Base-by-base conservation (phyloP, 2,888 invertebrate species). In the Amblyteles armatorius region DNA sequence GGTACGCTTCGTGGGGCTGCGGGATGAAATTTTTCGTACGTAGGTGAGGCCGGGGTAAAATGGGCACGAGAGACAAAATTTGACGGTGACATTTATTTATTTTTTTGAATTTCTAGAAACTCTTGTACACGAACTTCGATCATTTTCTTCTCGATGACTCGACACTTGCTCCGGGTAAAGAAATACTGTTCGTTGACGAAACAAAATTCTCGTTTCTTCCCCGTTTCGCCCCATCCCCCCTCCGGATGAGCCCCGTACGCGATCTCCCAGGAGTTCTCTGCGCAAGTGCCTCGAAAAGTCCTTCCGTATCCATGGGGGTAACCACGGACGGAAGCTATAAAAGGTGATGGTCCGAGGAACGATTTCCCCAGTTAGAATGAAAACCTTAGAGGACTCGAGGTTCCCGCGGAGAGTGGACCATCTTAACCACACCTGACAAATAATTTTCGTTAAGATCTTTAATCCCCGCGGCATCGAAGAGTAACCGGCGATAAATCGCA, bases 341-440 rank as follows among this genome's bases (percentile, higher is more conserved):
- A 86, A 88, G 87, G 78, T 79, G 79, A 78, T 63, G 48, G 68
- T 22, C 82, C 71, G 76, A 78, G 74, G 74, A 82, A 81, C 71
- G 79, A 84, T 81, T 83, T 86, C 74, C 67, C 67, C 85, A 88
- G 87, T 85, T 84, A 73, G 78, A 85, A 86, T 83, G 78, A 44
- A 65, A 85, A 57, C 71, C 82, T 82, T 76, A 11, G 69, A 79
- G 67, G 57, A 63, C 60, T 9, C 40, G 55, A 55, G 29, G 44
- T 82, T 57, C 76, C 67, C 67, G 29, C 19, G 29, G 22, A 22
- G 44, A 33, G 36, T 68, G 60, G 60, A 67, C 5, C 29, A 16
- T 65, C 11, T 19, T 29, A 9, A 65, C 11, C 26, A 22, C 36
- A 65, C 63, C 55, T 67, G n/a, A 79, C 78, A 44, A 29, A 63